Evolutionary conservation across 2,113 vertebrate species (phyloP), one percentile per base, ranked within the genome.

Genomic region (Trematocara macrostoma): DNA sequence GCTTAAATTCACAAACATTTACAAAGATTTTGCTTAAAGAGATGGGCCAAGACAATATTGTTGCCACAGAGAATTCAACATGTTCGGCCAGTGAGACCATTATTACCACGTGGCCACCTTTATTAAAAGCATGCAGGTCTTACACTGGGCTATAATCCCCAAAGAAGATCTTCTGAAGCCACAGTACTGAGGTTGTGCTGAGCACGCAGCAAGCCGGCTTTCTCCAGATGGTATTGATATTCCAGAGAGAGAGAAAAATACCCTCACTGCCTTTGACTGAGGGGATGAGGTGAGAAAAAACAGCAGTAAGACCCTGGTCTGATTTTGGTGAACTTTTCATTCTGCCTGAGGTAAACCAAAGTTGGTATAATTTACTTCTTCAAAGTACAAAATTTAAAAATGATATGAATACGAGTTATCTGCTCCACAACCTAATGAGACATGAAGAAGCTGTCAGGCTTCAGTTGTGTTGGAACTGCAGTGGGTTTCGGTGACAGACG

Each of bases 171-270:
- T 57, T 71, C 78, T 78, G 52, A 80, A 52, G 84, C 20, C 9
- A 51, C 34, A 10, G 34, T 6, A 61, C 34, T 84, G 52, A 51
- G 42, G 35, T n/a, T 71, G 55, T 57, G 81, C 82, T 40, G 79
- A 87, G 85, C 26, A 18, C 7, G 49, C 85, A 78, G 69, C 26
- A 76, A 76, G 1, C 88, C 31, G 79, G 59, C 86, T 88, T 64
- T 85, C 52, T 87, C 83, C 84, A 91, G 92, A 91, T 90, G 26
- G 69, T 85, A 90, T 93, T 53, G 52, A 93, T 91, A 91, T 92
- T 89, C 86, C 56, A 5, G 26, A 4, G 55, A 79, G 93, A 89
- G 93, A 84, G 64, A 64, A 38, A 64, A 64, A 64, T 38, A 38
- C 34, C 10, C 0, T 85, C 53, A 11, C 67, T 64, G 79, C 76